A percentile compares a stretch with the other conserved stretches of the same genome.
phyloP scores from a whole-genome alignment of 92 coral and sea anemone species.

The Bergia sp. region DNA sequence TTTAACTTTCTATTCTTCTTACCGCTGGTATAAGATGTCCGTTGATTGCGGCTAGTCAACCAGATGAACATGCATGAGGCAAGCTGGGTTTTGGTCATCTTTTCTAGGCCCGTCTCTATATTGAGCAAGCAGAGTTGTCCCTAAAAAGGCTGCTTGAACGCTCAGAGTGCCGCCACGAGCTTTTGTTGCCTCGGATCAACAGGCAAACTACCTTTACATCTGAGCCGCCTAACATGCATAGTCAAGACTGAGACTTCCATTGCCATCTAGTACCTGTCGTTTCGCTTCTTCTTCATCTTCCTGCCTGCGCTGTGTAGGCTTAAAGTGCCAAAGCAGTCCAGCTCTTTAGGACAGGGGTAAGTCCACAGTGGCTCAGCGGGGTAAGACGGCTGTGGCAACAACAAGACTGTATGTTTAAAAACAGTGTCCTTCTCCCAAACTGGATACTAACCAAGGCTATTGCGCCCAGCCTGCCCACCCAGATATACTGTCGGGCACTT shows the following conservation, averaged over 20 bases:
- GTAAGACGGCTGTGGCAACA: neutral
- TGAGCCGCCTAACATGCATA: neutral
- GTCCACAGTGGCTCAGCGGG: neutral
- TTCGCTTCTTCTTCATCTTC: neutral
- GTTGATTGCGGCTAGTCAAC: neutral
- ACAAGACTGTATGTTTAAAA: neutral
- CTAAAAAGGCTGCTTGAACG: neutral
- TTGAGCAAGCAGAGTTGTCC: neutral
- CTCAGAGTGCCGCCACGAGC: neutral
- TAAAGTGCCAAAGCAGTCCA: too few relatives aligned
- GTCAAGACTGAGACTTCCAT: neutral
- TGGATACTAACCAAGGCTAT: neutral
- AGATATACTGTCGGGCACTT: slow-evolving; percentile 1
- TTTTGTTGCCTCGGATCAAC: neutral
- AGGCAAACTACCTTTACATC: neutral
- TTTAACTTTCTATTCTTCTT: too few relatives aligned
- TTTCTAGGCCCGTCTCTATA: neutral
- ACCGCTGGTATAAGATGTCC: neutral
- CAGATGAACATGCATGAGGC: neutral
- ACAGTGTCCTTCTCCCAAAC: neutral
- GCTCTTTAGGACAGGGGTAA: too few relatives aligned
- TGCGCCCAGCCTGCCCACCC: slow-evolving; percentile 4
- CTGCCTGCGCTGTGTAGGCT: too few relatives aligned
- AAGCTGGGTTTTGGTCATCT: neutral
- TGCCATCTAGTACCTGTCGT: neutral